Base-by-base conservation (phyloP, 2,888 invertebrate genomes). In the Agrenia bidenticulata region DNA sequence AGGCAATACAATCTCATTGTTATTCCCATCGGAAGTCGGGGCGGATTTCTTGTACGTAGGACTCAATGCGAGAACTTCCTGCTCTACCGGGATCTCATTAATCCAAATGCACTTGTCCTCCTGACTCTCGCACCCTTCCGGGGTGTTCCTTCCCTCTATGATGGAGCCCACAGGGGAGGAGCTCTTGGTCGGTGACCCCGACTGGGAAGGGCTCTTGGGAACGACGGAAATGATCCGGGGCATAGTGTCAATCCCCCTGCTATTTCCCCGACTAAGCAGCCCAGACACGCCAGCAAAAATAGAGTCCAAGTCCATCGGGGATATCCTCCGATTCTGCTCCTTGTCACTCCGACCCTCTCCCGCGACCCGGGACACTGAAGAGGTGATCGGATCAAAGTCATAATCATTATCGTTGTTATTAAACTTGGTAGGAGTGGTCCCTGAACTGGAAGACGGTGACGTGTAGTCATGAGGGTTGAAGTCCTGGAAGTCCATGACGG, bases 151-250 rank as follows among this genome's bases (percentile, higher is more conserved):
- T 51, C 73, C 75, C 67, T 73, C 73, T 49, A 69, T 66, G 61
- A 70, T 68, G 56, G 74, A 72, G 49, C 73, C 72, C 56, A 63
- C 69, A 9, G 75, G 75, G 42, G 72, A 72, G 60, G 65, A 67
- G 54, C 74, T 73, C 64, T 73, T 73, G 21, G 69, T 67, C 5
- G 72, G 72, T 37, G 75, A 75, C 17, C 63, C 68, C 41, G 72
- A 73, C 39, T 63, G 61, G 19, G 70, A 66, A 53, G 70, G 70
- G 50, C 66, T 70, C 49, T 75, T 75, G 41, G 73, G 72, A 7
- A 74, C 53, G 21, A 75, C 75, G 15, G 75, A 75, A 59, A 75
- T 74, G 39, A 75, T 75, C 59, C 75, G 64, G 13, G 75, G 75
- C 37, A 69, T 69, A n/a, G 72, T 70, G 64, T 74, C 72, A 61